Evolutionary conservation across 2,797 vertebrate genomes (phyloP).

Genomic region (Brachyalestes nurse): DNA sequence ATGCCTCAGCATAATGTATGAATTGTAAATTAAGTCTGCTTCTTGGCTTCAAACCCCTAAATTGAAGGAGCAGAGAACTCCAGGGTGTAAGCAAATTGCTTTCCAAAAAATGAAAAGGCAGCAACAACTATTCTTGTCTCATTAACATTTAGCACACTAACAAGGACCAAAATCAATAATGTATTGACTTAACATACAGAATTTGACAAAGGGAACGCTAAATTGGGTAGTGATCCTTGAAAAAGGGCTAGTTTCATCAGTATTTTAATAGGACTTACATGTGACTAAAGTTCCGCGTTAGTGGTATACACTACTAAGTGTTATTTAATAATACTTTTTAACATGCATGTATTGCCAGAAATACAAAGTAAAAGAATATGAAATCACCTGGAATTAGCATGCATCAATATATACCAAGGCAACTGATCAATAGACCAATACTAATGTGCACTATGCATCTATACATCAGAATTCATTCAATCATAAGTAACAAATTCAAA

Average conservation of each 20-base stretch:
- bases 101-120: conserved; percentile 2
- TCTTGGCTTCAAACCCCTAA: neutral
- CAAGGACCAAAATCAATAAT: conserved; percentile 16
- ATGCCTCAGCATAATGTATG: neutral
- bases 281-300: neutral
- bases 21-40: neutral
- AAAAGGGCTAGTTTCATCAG: neutral
- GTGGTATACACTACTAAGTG: neutral
- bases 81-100: conserved; percentile 1
- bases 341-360: neutral
- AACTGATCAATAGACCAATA: too few relatives aligned
- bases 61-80: neutral
- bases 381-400: neutral
- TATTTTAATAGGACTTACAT: neutral
- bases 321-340: neutral
- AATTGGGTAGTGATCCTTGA: neutral
- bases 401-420: neutral
- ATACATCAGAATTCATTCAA: neutral
- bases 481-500: conserved; percentile 32
- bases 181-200: conserved; percentile 5
- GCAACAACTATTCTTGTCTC: conserved; percentile 7
- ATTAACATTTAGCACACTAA: conserved; percentile 6
- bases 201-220: neutral
- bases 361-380: neutral
- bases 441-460: neutral